Percentiles rank a stretch among this genome's conserved stretches.
These are phyloP conservation scores for Protula sp. DNA, from an alignment of 2,888 invertebrate species.

Conservation along the genomic window DNA sequence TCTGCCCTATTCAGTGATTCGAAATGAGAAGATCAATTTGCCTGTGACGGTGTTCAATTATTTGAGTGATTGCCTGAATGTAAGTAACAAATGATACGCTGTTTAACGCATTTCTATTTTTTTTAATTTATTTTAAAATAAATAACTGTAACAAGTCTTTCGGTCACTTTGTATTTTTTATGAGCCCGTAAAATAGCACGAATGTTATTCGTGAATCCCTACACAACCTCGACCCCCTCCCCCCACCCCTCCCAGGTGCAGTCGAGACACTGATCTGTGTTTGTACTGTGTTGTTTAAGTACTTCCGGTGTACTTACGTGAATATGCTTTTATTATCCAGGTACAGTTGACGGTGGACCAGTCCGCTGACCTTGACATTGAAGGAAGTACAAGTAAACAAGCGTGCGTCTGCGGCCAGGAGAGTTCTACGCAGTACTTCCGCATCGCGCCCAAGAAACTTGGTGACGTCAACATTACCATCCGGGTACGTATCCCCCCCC, in stretches of 20 bases:
- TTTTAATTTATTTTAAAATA: neutral
- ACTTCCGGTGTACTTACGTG: too few relatives aligned
- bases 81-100: slow-evolving; percentile 56
- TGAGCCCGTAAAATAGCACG: slow-evolving; percentile 1
- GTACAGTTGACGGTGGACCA: too few relatives aligned
- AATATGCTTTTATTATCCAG: too few relatives aligned
- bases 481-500: slow-evolving; percentile 22
- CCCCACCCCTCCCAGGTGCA: too few relatives aligned
- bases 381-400: too few relatives aligned
- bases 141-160: neutral
- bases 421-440: slow-evolving; percentile 31
- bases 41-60: slow-evolving; percentile 70
- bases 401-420: slow-evolving; percentile 45
- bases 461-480: slow-evolving; percentile 58
- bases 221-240: too few relatives aligned
- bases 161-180: slow-evolving; percentile 4
- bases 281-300: too few relatives aligned
- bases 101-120: neutral
- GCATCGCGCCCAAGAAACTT: slow-evolving; percentile 39
- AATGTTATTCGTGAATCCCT: too few relatives aligned
- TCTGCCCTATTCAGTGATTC: slow-evolving; percentile 64
- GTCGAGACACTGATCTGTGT: too few relatives aligned
- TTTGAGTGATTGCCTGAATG: slow-evolving; percentile 65
- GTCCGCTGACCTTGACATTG: too few relatives aligned
- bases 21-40: slow-evolving; percentile 64